Evolutionary conservation across 1,140 invertebrate genomes (phyloP).

Genomic region (Drosophila kikkawai): DNA sequence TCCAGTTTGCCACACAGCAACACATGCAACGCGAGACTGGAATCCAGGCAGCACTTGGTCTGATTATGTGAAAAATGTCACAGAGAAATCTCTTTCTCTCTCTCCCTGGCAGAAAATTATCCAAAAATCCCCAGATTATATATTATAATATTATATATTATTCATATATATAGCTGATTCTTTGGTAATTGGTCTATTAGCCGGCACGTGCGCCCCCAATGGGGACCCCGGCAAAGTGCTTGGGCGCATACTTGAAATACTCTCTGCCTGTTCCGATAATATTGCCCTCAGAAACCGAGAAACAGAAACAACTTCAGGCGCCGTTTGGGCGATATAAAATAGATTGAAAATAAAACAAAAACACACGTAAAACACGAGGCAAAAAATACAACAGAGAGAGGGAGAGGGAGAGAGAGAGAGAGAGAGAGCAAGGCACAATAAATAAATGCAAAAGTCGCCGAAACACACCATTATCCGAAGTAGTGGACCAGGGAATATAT

Average conservation of each 20-base stretch:
- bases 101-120: background rate
- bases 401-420: too few relatives aligned
- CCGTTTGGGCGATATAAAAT: constrained; percentile 66
- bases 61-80: constrained; percentile 83
- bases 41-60: constrained; percentile 71
- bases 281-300: constrained; percentile 13
- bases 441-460: constrained; percentile 71
- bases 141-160: background rate
- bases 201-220: constrained; percentile 58
- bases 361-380: too few relatives aligned
- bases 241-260: constrained; percentile 41
- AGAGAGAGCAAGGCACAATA: constrained; percentile 32
- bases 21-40: constrained; percentile 54
- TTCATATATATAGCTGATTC: background rate
- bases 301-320: constrained; percentile 45
- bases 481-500: constrained; percentile 28
- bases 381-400: background rate
- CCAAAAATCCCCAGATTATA: background rate
- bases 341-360: constrained; percentile 56
- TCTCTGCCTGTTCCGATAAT: constrained; percentile 13
- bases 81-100: constrained; percentile 40
- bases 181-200: constrained; percentile 43
- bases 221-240: constrained; percentile 31
- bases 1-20: constrained; percentile 44
- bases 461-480: constrained; percentile 34